A percentile compares a stretch with the other conserved stretches of the same genome.
phyloP scores from a whole-genome alignment of 1,140 invertebrate genomes.

The Solen grandis region DNA sequence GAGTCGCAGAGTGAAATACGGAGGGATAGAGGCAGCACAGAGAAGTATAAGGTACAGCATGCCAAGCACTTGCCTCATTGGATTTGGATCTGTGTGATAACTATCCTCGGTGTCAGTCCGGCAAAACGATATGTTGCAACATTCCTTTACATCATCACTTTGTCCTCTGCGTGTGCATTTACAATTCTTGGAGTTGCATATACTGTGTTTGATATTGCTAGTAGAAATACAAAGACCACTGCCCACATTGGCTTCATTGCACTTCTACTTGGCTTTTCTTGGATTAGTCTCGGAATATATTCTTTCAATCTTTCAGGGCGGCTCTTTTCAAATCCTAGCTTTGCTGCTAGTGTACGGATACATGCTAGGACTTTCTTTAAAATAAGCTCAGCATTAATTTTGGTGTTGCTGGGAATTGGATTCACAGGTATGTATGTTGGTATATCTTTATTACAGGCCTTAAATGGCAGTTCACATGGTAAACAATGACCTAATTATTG shows the following conservation, averaged over 20 bases:
- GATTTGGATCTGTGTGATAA: conserved; percentile 66
- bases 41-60: no score
- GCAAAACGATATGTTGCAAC: conserved; percentile 70
- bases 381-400: conserved; percentile 69
- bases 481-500: no score
- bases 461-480: no score
- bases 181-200: conserved; percentile 70
- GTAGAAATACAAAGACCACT: conserved; percentile 74
- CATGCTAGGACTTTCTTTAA: conserved; percentile 81
- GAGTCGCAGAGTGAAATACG: no score
- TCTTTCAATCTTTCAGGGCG: conserved; percentile 73
- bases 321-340: conserved; percentile 78
- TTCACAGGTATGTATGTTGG: conserved; percentile 42
- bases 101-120: conserved; percentile 67
- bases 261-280: conserved; percentile 75
- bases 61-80: conserved; percentile 67
- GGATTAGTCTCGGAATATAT: conserved; percentile 78
- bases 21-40: no score
- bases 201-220: conserved; percentile 77
- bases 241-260: conserved; percentile 74
- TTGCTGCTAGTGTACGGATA: conserved; percentile 79
- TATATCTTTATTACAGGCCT: no score
- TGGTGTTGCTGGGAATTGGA: conserved; percentile 66
- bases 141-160: conserved; percentile 76
- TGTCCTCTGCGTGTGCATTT: conserved; percentile 67